phyloP scores from a whole-genome alignment of 1,140 invertebrate species.

The Caenorhabditis latens region DNA sequence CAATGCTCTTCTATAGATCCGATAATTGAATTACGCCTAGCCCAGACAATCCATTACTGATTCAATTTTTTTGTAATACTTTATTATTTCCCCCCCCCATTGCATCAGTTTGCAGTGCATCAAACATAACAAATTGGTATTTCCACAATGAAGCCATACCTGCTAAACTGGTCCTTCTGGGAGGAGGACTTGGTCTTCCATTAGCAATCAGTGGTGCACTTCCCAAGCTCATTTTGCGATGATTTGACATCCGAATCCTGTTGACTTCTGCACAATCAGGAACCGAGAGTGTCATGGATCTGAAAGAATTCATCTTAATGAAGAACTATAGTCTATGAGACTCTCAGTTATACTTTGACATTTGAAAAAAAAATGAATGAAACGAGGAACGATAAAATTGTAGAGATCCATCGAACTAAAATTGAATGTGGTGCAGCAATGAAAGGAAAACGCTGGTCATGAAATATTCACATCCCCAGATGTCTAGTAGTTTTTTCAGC shows the following conservation, averaged over 20 bases:
- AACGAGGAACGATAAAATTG: background rate
- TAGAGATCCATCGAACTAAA: background rate
- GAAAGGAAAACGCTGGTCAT: background rate
- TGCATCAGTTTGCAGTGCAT: background rate
- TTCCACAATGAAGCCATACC: background rate
- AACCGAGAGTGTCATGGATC: conserved; percentile 57
- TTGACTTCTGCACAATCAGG: conserved; percentile 56
- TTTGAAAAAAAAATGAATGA: background rate
- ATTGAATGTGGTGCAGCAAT: background rate
- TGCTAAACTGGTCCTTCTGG: conserved; percentile 54
- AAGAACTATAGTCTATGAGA: background rate
- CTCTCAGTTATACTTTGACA: background rate
- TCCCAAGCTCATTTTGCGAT: conserved; percentile 57
- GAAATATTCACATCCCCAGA: conserved; percentile 35
- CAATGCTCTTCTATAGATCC: conserved; percentile 14
- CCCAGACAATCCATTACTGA: conserved; percentile 30
- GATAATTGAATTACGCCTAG: conserved; percentile 10
- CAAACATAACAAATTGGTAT: background rate
- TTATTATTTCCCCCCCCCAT: background rate
- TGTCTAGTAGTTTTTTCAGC: conserved; percentile 10
- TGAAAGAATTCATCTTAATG: background rate
- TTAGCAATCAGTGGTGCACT: conserved; percentile 51
- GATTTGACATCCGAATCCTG: conserved; percentile 43
- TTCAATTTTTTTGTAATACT: conserved; percentile 6
- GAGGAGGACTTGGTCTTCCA: conserved; percentile 42